Evolutionary conservation across 1,140 invertebrate species (phyloP).

Genomic region (Microplitis mediator): DNA sequence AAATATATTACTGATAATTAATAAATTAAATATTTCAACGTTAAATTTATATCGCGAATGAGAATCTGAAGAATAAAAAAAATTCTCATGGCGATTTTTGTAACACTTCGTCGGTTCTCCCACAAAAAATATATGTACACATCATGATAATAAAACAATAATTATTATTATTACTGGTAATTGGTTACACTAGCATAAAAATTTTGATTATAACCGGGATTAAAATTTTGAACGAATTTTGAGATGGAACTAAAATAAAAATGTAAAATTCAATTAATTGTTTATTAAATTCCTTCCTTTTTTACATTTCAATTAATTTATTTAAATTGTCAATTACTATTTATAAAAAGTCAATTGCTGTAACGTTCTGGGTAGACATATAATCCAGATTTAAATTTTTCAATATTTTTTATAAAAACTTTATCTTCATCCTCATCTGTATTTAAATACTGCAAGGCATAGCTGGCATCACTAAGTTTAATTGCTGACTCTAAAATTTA

Average conservation of each 20-base stretch:
- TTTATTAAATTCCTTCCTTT: not conserved
- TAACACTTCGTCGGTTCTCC: slow-evolving; percentile 11
- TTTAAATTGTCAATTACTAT: too few species aligned
- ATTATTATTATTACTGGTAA: slow-evolving; percentile 17
- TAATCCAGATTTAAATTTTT: slow-evolving; percentile 43
- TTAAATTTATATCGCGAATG: too few species aligned
- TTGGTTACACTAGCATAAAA: not conserved
- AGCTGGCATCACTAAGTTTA: slow-evolving; percentile 22
- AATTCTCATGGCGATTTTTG: too few species aligned
- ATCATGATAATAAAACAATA: slow-evolving; percentile 19
- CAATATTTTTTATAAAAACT: slow-evolving; percentile 37
- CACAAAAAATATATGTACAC: slow-evolving; percentile 39
- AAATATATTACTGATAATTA: too few species aligned
- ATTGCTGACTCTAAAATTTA: slow-evolving; percentile 7
- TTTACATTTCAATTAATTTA: not conserved
- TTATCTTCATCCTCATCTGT: slow-evolving; percentile 29
- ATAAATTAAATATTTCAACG: too few species aligned
- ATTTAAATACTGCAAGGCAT: slow-evolving; percentile 37
- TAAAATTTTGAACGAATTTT: not conserved
- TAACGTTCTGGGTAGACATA: slow-evolving; percentile 46
- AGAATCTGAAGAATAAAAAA: too few species aligned
- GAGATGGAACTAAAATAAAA: not conserved
- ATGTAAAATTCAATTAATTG: not conserved
- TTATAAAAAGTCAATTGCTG: too few species aligned
- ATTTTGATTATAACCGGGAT: slow-evolving; percentile 12